Base-by-base conservation (phyloP, 1,140 invertebrate genomes). In the Branchinecta lynchi region DNA sequence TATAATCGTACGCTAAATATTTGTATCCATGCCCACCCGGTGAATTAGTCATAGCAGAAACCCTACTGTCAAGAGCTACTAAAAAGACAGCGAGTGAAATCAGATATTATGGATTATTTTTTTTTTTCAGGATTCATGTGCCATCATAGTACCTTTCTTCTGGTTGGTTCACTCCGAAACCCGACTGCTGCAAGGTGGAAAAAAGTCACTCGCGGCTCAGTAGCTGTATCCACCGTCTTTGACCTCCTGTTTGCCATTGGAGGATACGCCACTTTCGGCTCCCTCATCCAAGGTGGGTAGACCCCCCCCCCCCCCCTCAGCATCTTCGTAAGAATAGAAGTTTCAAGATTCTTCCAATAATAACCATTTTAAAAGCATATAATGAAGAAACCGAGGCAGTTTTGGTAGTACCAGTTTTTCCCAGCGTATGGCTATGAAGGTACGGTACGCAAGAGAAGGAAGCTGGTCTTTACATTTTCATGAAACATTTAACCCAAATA, bases 141-240 rank as follows among this genome's bases (percentile, higher is more conserved):
- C 75, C 91, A 93, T 76, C 90, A 93, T 78, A 92, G 90, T 75
- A 90, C 89, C 68, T 93, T 93, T 76, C 81, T 93, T 66, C 85
- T 93, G 71, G 92, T 91, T 79, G 84, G 84, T 65, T 91, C 89
- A 17, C 86, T 93, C 75, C 83, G 89, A 75, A 83, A 89, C 69
- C 86, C 88, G n/a, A 86, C 84, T 32, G 83, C 89, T 75, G 80
- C 84, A 72, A 84, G 87, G 72, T 93, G 90, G 90, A 86, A 88
- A 74, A 83, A 85, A 72, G 88, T 93, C 21, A 90, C 90, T 0
- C 89, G 92, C 77, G 84, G 86, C 77, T 90, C 89, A 44, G 83
- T 93, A 65, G 80, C 84, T 46, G 84, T 85, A 8, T 87, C 89
- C 66, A 85, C 89, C 74, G 73, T 87, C 5, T 83, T 90, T 20